Conservation (phyloP, 2,113 vertebrate genomes). For the Xerus inauris region DNA sequence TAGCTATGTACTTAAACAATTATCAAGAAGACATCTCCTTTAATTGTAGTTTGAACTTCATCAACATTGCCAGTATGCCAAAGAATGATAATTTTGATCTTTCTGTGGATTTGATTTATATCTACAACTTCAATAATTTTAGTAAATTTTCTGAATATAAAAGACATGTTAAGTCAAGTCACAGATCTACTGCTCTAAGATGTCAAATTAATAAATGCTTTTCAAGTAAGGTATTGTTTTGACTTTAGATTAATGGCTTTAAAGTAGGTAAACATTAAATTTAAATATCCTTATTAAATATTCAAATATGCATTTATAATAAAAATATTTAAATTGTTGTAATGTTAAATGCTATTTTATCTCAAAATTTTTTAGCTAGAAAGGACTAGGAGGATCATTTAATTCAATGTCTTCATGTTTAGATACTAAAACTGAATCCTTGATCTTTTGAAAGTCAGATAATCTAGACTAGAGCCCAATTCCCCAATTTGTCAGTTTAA, state of each 20-base stretch:
- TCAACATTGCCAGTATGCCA: background rate
- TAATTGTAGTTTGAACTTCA: slow-evolving; percentile 3
- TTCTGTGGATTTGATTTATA: slow-evolving; percentile 25
- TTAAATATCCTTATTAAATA: slow-evolving; percentile 29
- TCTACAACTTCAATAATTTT: slow-evolving; percentile 47
- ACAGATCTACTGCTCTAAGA: slow-evolving; percentile 49
- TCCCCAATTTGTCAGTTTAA: background rate
- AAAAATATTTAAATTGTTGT: slow-evolving; percentile 18
- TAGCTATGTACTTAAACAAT: background rate
- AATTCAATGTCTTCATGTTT: background rate
- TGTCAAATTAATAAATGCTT: background rate
- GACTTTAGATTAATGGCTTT: slow-evolving; percentile 49
- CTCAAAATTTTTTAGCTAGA: background rate
- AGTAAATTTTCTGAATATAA: slow-evolving; percentile 47
- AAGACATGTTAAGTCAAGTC: slow-evolving; percentile 46
- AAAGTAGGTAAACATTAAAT: slow-evolving; percentile 44
- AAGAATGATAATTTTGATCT: slow-evolving; percentile 9
- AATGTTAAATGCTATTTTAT: background rate
- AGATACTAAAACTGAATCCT: background rate
- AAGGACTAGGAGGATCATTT: background rate
- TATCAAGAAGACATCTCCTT: background rate
- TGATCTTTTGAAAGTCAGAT: background rate
- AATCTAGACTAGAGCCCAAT: background rate
- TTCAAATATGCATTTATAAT: background rate
- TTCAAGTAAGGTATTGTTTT: slow-evolving; percentile 41